These are phyloP conservation scores for Dasypolia templi DNA, from an alignment of 2,888 invertebrate species.

Conservation along the genomic window DNA sequence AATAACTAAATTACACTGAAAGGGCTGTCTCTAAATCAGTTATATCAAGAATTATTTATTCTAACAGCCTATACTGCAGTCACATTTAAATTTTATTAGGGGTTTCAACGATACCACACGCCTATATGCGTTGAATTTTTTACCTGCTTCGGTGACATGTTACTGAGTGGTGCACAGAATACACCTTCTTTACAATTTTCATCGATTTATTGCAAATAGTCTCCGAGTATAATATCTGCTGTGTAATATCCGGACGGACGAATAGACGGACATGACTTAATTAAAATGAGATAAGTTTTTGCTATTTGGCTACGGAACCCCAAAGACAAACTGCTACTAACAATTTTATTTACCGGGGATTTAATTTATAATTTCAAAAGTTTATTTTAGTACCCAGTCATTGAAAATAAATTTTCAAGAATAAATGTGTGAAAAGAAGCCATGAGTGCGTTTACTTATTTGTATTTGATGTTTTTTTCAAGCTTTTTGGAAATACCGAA, in stretches of 20 bases:
- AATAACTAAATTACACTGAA: no score
- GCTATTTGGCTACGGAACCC: no score
- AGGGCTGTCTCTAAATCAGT: no score
- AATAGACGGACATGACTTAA: not conserved
- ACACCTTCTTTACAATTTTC: not conserved
- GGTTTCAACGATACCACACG: no score
- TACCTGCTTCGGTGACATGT: not conserved
- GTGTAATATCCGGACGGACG: not conserved
- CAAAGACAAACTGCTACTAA: not conserved
- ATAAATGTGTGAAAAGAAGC: not conserved
- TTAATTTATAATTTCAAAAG: not conserved
- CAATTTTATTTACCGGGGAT: not conserved
- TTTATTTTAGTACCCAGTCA: not conserved
- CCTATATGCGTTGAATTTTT: not conserved
- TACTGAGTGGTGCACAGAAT: not conserved
- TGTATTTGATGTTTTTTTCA: not conserved
- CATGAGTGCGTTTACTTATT: not conserved
- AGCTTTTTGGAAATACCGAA: not conserved
- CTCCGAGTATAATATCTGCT: not conserved
- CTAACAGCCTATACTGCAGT: no score
- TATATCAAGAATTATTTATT: no score
- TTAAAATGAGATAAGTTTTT: not conserved
- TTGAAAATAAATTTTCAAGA: not conserved
- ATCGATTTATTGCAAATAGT: not conserved
- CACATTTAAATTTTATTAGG: no score